Evolutionary conservation across 2,797 vertebrate genomes (phyloP), one percentile per base, ranked within the genome.

Genomic region (Steatocranus sp.): DNA sequence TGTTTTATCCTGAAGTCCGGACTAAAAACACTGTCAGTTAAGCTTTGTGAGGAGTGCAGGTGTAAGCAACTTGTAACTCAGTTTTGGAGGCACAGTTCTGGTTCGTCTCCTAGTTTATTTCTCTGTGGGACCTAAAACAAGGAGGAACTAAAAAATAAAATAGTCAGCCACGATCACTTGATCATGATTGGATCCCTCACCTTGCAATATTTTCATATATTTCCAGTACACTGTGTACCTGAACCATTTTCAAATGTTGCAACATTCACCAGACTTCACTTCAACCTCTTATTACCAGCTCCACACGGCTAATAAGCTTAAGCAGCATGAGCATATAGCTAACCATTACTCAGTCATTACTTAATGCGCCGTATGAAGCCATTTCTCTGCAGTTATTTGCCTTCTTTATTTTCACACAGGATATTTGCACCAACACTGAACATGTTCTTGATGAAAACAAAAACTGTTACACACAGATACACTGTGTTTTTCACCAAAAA

Each of bases 361-460:
- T 0, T 73, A 46, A 46, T 48, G 15, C 1, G 1, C 66, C 25
- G 2, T 48, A 18, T 3, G 1, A 12, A 73, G 15, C 43, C 38
- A 18, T 70, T 27, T 70, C 38, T 70, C 66, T 2, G 23, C 66
- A 7, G 23, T 70, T 43, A 43, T 43, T 68, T 25, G 8, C 38
- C 23, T 18, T 70, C 23, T 12, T 73, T 46, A 73, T n/a, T 73
- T 73, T 18, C 41, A 46, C 41, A 4, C 25, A 48, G 23, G 15
- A 27, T 46, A 15, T 73, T 73, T 12, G 25, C 66, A 18, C 66
- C 41, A 46, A 30, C 41, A 27, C 66, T 1, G 8, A 68, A 43
- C 63, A 27, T 70, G 41, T 46, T 17, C 38, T 18, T 46, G 41
- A 70, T 11, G 41, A 70, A 70, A 70, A 70, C 23, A 70, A 46